These are phyloP conservation scores for Hyposoter didymator DNA, from an alignment of 2,888 invertebrate species.

Conservation along the genomic window DNA sequence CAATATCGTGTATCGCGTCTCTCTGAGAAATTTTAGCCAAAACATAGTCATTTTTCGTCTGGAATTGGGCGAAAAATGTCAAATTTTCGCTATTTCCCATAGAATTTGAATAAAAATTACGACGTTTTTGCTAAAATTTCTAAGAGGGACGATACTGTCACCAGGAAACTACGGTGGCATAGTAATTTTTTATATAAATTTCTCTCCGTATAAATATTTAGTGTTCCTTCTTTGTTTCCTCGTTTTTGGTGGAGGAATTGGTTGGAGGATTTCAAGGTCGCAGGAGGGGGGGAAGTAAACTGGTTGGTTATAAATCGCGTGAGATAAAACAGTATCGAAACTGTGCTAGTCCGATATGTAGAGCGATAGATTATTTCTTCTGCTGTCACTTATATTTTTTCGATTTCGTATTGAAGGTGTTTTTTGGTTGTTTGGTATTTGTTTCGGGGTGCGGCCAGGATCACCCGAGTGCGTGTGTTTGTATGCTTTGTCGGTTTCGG, in stretches of 20 bases:
- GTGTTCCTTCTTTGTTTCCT: slow-evolving; percentile 17
- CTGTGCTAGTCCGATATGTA: slow-evolving; percentile 60
- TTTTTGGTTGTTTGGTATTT: slow-evolving; percentile 23
- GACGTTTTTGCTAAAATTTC: no score
- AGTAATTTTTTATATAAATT: no score
- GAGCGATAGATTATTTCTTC: slow-evolving; percentile 38
- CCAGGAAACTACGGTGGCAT: no score
- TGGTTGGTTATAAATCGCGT: slow-evolving; percentile 41
- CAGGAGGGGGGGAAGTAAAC: slow-evolving; percentile 39
- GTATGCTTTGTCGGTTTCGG: slow-evolving; percentile 14
- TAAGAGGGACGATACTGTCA: no score
- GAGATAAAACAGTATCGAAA: slow-evolving; percentile 44
- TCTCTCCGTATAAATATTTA: no score
- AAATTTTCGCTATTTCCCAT: no score
- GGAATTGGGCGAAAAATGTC: no score
- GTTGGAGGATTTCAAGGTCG: background rate
- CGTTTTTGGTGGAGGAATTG: slow-evolving; percentile 7
- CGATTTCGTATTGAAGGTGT: slow-evolving; percentile 8
- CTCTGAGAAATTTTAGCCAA: no score
- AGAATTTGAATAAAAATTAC: no score
- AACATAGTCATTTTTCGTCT: no score
- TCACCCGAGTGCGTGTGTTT: slow-evolving; percentile 51
- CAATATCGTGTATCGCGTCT: no score
- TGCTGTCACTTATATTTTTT: slow-evolving; percentile 25
- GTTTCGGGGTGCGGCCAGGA: slow-evolving; percentile 45